phyloP scores from a whole-genome alignment of 2,888 invertebrate genomes.

The Cabera pusaria region DNA sequence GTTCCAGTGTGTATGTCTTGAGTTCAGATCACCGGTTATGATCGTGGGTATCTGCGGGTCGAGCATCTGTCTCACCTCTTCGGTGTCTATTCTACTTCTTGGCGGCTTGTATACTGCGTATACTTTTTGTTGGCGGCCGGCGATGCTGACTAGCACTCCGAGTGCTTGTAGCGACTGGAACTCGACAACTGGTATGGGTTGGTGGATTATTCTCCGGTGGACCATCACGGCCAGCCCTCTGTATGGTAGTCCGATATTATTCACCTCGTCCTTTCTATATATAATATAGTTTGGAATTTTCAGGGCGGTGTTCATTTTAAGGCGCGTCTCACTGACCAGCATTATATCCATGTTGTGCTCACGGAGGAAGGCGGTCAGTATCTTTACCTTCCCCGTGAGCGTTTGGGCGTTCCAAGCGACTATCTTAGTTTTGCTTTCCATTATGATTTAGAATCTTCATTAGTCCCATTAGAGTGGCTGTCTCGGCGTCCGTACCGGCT shows the following conservation, averaged over 20 bases:
- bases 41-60: conserved; percentile 3
- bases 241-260: background rate
- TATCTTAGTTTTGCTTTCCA: conserved; percentile 4
- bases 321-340: conserved; percentile 7
- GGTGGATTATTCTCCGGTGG: conserved; percentile 2
- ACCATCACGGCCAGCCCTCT: conserved; percentile 2
- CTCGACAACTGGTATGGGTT: background rate
- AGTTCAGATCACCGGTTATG: conserved; percentile 4
- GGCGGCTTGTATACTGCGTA: conserved; percentile 1
- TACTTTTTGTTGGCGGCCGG: too few relatives aligned
- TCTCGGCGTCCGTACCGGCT: conserved; percentile 2
- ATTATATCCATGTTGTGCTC: conserved; percentile 4
- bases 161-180: background rate
- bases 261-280: conserved; percentile 7
- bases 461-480: conserved; percentile 6
- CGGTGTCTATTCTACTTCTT: background rate
- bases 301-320: background rate
- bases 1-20: conserved; percentile 1
- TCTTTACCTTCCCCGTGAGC: conserved; percentile 12
- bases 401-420: conserved; percentile 7
- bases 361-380: conserved; percentile 11
- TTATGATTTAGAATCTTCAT: conserved; percentile 5
- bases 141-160: background rate
- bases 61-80: background rate
- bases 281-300: conserved; percentile 2